Conservation (phyloP, 2,113 vertebrate genomes). For the Brachypteracias leptosomus region DNA sequence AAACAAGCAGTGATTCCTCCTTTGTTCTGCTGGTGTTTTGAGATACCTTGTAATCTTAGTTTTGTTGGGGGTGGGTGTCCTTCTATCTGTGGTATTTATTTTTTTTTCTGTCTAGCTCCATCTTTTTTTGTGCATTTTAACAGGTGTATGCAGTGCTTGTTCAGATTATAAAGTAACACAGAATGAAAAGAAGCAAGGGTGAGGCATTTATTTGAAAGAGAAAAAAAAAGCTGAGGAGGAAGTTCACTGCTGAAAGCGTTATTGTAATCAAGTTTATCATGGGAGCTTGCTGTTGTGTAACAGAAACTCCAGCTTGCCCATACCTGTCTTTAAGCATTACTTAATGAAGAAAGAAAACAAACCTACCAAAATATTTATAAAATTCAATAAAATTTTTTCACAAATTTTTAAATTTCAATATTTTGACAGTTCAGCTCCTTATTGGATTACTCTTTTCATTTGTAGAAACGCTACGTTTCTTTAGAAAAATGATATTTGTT, state of each 20-base stretch:
- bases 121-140: constrained; percentile 1
- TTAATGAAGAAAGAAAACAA: constrained; percentile 76
- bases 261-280: constrained; percentile 78
- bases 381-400: constrained; percentile 71
- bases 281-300: constrained; percentile 79
- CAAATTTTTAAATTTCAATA: constrained; percentile 5
- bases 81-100: neutral
- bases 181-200: constrained; percentile 67
- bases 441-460: neutral
- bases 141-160: constrained; percentile 47
- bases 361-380: constrained; percentile 70
- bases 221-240: constrained; percentile 70
- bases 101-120: neutral
- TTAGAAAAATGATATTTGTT: neutral
- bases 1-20: neutral
- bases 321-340: constrained; percentile 78
- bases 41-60: neutral
- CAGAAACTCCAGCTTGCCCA: constrained; percentile 82
- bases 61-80: neutral
- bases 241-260: constrained; percentile 75
- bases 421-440: neutral
- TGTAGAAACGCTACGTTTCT: neutral
- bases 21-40: neutral
- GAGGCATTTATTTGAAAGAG: constrained; percentile 69
- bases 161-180: constrained; percentile 39